Conservation (phyloP, 2,888 invertebrate genomes). For the Agrilus mali region DNA sequence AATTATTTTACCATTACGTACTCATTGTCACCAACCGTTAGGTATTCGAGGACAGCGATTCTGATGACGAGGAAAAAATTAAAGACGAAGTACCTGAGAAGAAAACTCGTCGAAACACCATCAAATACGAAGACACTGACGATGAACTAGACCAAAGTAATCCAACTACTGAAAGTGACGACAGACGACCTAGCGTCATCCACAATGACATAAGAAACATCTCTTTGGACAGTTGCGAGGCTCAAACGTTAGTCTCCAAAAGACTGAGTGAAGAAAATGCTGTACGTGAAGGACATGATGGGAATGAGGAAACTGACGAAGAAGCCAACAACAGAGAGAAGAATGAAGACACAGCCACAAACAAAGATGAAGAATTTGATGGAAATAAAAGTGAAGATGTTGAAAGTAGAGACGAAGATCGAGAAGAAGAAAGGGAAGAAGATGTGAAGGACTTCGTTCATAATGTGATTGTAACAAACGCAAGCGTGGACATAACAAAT, state of each 20-base stretch:
- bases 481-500: slow-evolving; percentile 48
- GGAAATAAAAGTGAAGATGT: not conserved
- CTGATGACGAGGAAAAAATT: slow-evolving; percentile 19
- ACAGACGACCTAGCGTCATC: slow-evolving; percentile 18
- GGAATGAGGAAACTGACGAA: not conserved
- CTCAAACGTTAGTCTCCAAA: not conserved
- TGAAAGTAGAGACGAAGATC: slow-evolving; percentile 9
- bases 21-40: slow-evolving; percentile 10
- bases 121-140: slow-evolving; percentile 26
- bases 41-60: slow-evolving; percentile 34
- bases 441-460: slow-evolving; percentile 32
- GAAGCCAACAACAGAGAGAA: not conserved
- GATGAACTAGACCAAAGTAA: slow-evolving; percentile 15
- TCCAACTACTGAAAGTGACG: slow-evolving; percentile 22
- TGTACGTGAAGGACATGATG: slow-evolving; percentile 1
- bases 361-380: not conserved
- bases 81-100: slow-evolving; percentile 2
- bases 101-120: slow-evolving; percentile 28
- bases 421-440: slow-evolving; percentile 19
- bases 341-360: not conserved
- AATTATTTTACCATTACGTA: not conserved
- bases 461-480: slow-evolving; percentile 60
- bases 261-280: slow-evolving; percentile 3
- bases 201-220: slow-evolving; percentile 1
- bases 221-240: not conserved